Conservation (phyloP, 2,113 vertebrate genomes). For the Pachyramphus minor region DNA sequence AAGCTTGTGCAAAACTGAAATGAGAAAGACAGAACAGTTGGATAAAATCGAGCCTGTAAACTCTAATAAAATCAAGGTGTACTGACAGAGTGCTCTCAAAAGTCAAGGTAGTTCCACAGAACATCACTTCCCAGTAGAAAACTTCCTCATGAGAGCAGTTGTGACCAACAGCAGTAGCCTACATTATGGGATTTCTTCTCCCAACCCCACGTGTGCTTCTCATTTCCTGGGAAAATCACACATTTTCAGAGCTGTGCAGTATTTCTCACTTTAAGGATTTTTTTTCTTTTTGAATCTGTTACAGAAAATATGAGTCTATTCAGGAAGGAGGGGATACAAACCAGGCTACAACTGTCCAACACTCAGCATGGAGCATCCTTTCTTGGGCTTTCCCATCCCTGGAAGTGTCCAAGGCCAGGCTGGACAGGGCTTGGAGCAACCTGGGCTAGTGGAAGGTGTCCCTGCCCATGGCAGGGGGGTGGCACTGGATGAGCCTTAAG, state of each 20-base stretch:
- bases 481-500: not conserved
- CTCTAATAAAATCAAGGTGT: not conserved
- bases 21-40: not conserved
- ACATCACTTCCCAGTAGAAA: not conserved
- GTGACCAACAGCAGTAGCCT: not conserved
- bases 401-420: not conserved
- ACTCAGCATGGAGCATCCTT: not conserved
- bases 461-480: not conserved
- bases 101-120: not conserved
- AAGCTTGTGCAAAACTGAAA: not conserved
- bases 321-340: not conserved
- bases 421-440: not conserved
- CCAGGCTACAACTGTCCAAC: not conserved
- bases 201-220: not conserved
- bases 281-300: not conserved
- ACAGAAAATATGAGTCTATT: not conserved
- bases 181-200: not conserved
- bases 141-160: not conserved
- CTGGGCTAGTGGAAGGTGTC: not conserved
- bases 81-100: not conserved
- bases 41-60: not conserved
- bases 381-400: not conserved
- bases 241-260: not conserved
- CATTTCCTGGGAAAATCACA: not conserved
- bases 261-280: not conserved